Percentiles rank a stretch among this genome's conserved stretches.
Conservation (phyloP, 35 echinoderm and acorn worm genomes). For the Apostichopus japonicus region DNA sequence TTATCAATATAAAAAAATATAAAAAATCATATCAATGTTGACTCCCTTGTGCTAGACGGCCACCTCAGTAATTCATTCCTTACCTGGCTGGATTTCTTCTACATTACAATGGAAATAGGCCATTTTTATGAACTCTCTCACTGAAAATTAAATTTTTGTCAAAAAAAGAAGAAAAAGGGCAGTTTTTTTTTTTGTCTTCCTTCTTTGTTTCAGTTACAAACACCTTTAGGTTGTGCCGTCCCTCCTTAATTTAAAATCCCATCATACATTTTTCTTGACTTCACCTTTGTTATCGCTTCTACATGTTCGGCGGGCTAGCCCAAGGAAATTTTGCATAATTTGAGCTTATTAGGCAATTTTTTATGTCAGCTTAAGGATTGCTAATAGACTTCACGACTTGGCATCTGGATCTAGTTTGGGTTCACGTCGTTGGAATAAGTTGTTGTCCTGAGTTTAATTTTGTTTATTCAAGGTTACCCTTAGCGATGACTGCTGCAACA, state of each 20-base stretch:
- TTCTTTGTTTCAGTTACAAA: neutral
- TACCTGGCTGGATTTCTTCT: neutral
- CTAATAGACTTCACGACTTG: neutral
- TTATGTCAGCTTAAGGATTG: neutral
- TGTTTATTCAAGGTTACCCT: no score
- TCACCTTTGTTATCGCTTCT: neutral
- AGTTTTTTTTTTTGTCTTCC: neutral
- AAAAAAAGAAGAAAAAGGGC: neutral
- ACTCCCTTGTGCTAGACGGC: no score
- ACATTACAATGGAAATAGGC: neutral
- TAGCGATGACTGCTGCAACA: no score
- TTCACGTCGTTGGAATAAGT: neutral
- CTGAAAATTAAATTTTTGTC: neutral
- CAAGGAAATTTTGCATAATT: neutral
- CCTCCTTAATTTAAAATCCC: neutral
- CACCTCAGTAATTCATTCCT: no score
- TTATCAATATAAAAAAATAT: no score
- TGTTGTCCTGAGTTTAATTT: no score
- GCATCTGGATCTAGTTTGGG: neutral
- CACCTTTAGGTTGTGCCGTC: neutral
- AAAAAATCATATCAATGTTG: no score
- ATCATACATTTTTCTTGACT: neutral
- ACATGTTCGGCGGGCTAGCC: neutral
- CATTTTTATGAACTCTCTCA: neutral
- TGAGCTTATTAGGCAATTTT: neutral